These are phyloP conservation scores for Drosophila suzukii DNA, from an alignment of 1,140 invertebrate genomes.

Conservation along the genomic window DNA sequence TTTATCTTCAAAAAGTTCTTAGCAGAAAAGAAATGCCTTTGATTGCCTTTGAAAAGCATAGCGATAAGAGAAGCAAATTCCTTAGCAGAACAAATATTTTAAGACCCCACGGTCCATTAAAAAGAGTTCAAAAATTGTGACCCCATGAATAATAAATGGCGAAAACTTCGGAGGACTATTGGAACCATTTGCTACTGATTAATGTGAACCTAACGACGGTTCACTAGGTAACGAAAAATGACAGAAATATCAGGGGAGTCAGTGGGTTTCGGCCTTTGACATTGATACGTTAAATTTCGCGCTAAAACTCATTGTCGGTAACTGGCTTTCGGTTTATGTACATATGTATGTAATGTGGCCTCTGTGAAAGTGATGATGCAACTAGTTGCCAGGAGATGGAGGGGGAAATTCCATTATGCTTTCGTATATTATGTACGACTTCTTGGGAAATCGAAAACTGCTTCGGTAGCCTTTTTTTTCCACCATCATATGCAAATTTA, in stretches of 20 bases:
- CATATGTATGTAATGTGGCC: background rate
- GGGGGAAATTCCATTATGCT: conserved; percentile 24
- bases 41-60: no score
- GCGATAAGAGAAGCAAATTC: no score
- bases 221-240: background rate
- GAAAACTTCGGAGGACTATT: background rate
- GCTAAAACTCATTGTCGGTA: conserved; percentile 21
- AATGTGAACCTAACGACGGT: background rate
- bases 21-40: no score
- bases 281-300: conserved; percentile 25
- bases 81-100: background rate
- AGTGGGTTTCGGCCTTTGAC: conserved; percentile 11
- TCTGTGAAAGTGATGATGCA: conserved; percentile 39
- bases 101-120: background rate
- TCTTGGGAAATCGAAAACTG: background rate
- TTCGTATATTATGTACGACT: conserved; percentile 17
- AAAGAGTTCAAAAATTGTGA: no score
- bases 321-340: conserved; percentile 11
- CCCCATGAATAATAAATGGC: background rate
- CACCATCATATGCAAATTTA: conserved; percentile 7
- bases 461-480: conserved; percentile 11
- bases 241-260: background rate
- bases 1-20: no score
- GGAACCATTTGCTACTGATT: background rate
- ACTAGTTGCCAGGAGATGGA: conserved; percentile 30